Conservation (phyloP, 2,113 vertebrate genomes). For the Electrona antarctica region DNA sequence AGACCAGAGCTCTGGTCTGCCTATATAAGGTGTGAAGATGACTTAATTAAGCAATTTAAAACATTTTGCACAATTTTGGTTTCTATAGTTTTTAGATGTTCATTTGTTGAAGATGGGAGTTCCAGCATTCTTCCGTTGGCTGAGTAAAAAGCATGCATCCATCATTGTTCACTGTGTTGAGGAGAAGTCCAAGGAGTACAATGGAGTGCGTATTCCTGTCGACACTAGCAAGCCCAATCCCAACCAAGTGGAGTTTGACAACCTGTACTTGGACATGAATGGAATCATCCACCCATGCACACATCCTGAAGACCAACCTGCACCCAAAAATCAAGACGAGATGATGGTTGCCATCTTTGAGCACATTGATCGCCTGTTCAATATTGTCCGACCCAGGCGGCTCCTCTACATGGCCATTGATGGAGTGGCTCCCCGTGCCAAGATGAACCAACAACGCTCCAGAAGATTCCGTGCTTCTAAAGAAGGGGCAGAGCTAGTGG, state of each 20-base stretch:
- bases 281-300: constrained; percentile 98
- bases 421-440: constrained; percentile 95
- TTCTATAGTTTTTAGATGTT: too few relatives aligned
- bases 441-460: constrained; percentile 99
- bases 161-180: constrained; percentile 92
- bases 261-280: constrained; percentile 98
- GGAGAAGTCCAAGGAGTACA: constrained; percentile 94
- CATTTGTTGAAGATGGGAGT: constrained; percentile 85
- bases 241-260: constrained; percentile 98
- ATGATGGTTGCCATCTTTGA: constrained; percentile 99
- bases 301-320: constrained; percentile 96
- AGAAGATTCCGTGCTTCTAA: constrained; percentile 95
- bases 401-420: constrained; percentile 99
- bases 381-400: constrained; percentile 90
- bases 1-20: too few relatives aligned
- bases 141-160: constrained; percentile 94
- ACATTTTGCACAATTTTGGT: too few relatives aligned
- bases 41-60: too few relatives aligned
- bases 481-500: constrained; percentile 87
- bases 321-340: constrained; percentile 98
- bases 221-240: constrained; percentile 96
- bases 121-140: constrained; percentile 96
- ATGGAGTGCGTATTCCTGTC: constrained; percentile 87
- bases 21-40: too few relatives aligned
- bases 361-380: constrained; percentile 96